phyloP scores from a whole-genome alignment of 2,888 invertebrate genomes.

The Metellina segmentata region DNA sequence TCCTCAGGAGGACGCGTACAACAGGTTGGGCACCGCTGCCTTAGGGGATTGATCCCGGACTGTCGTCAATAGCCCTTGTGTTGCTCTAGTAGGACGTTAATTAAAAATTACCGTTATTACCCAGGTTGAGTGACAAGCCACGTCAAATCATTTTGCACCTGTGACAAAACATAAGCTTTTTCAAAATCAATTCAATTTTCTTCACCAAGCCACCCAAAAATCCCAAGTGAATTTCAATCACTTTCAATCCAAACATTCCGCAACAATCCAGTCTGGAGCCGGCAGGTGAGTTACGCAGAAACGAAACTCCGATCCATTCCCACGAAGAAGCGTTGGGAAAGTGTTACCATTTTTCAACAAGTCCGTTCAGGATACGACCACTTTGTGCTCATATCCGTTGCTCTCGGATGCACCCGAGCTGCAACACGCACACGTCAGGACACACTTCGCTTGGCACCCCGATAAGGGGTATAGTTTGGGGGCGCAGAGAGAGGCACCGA shows the following conservation, averaged over 20 bases:
- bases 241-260: background rate
- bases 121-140: no score
- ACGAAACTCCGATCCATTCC: background rate
- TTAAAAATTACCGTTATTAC: no score
- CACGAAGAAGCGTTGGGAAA: conserved; percentile 14
- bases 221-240: background rate
- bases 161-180: background rate
- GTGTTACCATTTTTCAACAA: background rate
- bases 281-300: conserved; percentile 21
- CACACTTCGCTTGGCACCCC: background rate
- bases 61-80: no score
- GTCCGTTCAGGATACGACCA: conserved; percentile 9
- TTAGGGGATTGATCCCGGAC: no score
- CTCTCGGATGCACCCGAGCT: background rate
- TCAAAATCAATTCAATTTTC: background rate
- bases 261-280: background rate
- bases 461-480: background rate
- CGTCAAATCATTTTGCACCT: background rate
- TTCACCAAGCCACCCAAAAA: background rate
- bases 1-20: no score
- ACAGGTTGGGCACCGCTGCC: no score
- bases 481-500: background rate
- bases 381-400: conserved; percentile 27
- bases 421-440: background rate
- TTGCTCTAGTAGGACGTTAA: no score